phyloP scores from a whole-genome alignment of 2,113 vertebrate species.

The Cheirogaleus medius region DNA sequence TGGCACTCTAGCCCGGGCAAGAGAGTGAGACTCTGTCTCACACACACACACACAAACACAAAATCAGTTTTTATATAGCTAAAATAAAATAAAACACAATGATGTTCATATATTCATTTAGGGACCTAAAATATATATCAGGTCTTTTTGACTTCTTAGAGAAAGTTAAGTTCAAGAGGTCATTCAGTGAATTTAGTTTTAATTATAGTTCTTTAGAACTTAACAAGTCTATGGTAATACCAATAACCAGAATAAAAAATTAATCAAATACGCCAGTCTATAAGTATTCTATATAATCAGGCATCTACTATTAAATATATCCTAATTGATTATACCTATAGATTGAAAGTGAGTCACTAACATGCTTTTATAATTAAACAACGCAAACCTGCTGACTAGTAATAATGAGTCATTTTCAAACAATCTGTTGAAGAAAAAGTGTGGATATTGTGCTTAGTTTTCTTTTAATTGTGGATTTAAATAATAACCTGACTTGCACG shows the following conservation, averaged over 20 bases:
- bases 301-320: neutral
- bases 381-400: slow-evolving; percentile 1
- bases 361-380: slow-evolving; percentile 40
- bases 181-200: neutral
- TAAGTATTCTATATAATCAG: neutral
- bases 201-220: slow-evolving; percentile 31
- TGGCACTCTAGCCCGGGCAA: too few relatives aligned
- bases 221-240: neutral
- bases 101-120: neutral
- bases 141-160: neutral
- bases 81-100: neutral
- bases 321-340: neutral
- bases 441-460: neutral
- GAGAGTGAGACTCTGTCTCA: too few relatives aligned
- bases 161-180: neutral
- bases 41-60: neutral
- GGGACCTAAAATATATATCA: neutral
- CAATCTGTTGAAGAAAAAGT: neutral
- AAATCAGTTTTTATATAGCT: neutral
- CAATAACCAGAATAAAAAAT: slow-evolving; percentile 18
- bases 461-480: slow-evolving; percentile 52
- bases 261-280: neutral
- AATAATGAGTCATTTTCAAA: slow-evolving; percentile 44
- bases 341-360: slow-evolving; percentile 18
- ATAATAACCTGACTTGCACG: slow-evolving; percentile 11